Evolutionary conservation across 1,140 invertebrate genomes (phyloP).

Genomic region (Megathymus violae): DNA sequence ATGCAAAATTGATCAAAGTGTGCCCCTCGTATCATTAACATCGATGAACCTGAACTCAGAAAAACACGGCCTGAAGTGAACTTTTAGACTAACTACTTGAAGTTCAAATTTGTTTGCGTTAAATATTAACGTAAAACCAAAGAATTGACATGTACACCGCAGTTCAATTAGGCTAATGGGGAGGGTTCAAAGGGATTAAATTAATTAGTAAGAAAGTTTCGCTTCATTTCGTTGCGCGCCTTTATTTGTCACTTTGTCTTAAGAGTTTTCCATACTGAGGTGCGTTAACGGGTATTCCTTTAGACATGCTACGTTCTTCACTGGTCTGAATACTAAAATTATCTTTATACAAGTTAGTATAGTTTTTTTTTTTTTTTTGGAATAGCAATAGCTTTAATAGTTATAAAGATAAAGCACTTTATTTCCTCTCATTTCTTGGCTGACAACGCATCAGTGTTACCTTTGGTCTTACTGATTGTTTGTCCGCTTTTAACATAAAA

Average conservation of each 20-base stretch:
- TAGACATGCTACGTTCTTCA: constrained; percentile 19
- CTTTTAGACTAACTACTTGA: constrained; percentile 26
- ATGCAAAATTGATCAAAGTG: constrained; percentile 75
- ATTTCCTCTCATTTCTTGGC: too few species aligned
- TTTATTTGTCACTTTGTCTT: constrained; percentile 72
- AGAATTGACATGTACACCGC: constrained; percentile 83
- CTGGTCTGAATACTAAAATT: too few species aligned
- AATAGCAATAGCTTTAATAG: too few species aligned
- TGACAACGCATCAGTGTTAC: too few species aligned
- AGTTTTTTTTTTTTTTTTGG: too few species aligned
- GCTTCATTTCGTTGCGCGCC: constrained; percentile 68
- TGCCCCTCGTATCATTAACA: constrained; percentile 73
- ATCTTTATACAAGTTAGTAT: too few species aligned
- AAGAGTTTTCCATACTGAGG: constrained; percentile 52
- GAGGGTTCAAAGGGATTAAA: constrained; percentile 80
- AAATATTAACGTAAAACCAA: constrained; percentile 59
- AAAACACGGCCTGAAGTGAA: constrained; percentile 24
- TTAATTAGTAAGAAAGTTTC: constrained; percentile 83
- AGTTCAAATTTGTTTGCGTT: constrained; percentile 40
- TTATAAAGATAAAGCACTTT: too few species aligned
- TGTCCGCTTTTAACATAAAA: too few species aligned
- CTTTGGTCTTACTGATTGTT: too few species aligned
- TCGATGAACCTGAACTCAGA: constrained; percentile 47
- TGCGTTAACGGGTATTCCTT: background rate
- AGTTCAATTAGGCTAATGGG: constrained; percentile 83